Evolutionary conservation across 2,797 vertebrate species (phyloP), one percentile per base, ranked within the genome.

Genomic region (Coilia nasus): DNA sequence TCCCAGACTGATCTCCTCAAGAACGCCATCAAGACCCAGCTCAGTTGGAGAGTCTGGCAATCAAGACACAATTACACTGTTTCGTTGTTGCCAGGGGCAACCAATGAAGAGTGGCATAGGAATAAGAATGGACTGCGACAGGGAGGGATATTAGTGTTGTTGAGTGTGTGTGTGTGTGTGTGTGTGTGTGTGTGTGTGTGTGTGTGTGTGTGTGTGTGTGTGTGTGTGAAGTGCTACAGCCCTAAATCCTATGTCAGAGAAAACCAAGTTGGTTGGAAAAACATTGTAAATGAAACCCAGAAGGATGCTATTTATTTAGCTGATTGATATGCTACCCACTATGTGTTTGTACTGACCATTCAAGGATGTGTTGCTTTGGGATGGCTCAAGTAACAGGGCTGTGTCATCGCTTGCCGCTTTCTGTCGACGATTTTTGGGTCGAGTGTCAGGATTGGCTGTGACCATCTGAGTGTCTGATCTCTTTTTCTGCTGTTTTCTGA

Each of bases 401-500:
- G 92, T 95, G 87, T 96, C 94, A 81, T 96, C 95, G 3, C 91
- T 89, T 31, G 6, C 35, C 25, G 88, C 57, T 92, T 94, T 95
- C 89, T 93, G 93, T 85, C 92, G 95, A 21, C 92, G 86, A 71
- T 90, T 94, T 88, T 94, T 94, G 88, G 93, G 87, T 44, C 92
- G 93, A 84, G 92, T 28, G 0, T 97, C 96, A 11, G 93, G 91
- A 90, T 97, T 98, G 81, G 96, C 94, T n/a, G 93, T 95, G 86
- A 97, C 95, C 97, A 97, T 97, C 78, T 96, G 95, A n/a, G 92
- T 86, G 85, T 97, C 96, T 50, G 95, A 90, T 85, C 97, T 94
- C 86, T 96, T 97, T 85, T 94, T 96, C 78, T 96, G 95, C 90
- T 97, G 97, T 90, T 96, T 97, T 91, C 96, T 97, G 64, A 97